phyloP scores from a whole-genome alignment of 2,888 invertebrate species.

The Erebia aethiops region DNA sequence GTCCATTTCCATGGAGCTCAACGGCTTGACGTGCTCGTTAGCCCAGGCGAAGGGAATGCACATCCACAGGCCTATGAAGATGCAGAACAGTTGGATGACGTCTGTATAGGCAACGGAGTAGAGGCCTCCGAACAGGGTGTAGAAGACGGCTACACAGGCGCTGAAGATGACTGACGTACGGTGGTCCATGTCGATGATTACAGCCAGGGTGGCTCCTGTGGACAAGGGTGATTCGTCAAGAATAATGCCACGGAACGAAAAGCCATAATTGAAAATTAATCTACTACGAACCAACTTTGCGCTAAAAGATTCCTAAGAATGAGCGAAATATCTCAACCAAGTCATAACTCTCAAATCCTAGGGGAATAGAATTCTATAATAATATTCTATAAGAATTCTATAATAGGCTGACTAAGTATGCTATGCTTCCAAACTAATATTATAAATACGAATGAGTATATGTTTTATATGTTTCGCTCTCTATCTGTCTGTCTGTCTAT shows the following conservation, averaged over 20 bases:
- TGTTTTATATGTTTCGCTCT: too few relatives aligned
- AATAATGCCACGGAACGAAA: neutral
- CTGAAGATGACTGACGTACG: slow-evolving; percentile 96
- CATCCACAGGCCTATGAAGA: slow-evolving; percentile 99
- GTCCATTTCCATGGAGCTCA: slow-evolving; percentile 92
- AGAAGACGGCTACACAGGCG: slow-evolving; percentile 97
- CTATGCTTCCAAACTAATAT: too few relatives aligned
- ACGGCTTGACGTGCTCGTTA: slow-evolving; percentile 92
- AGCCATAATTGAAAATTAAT: too few relatives aligned
- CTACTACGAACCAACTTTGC: too few relatives aligned
- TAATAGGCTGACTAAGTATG: too few relatives aligned
- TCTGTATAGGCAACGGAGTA: slow-evolving; percentile 99
- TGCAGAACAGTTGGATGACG: slow-evolving; percentile 98
- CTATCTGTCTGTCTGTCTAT: too few relatives aligned
- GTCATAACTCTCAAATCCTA: too few relatives aligned
- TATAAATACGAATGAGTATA: too few relatives aligned
- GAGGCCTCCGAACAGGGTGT: slow-evolving; percentile 98
- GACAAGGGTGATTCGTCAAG: neutral
- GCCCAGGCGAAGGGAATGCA: slow-evolving; percentile 98
- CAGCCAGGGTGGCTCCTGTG: slow-evolving; percentile 95
- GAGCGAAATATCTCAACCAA: too few relatives aligned
- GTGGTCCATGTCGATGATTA: slow-evolving; percentile 98
- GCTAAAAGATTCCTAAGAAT: too few relatives aligned
- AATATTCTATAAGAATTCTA: too few relatives aligned
- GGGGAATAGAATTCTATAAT: too few relatives aligned